Evolutionary conservation across 2,797 vertebrate genomes (phyloP).

Genomic region (Meriones psammophilus): DNA sequence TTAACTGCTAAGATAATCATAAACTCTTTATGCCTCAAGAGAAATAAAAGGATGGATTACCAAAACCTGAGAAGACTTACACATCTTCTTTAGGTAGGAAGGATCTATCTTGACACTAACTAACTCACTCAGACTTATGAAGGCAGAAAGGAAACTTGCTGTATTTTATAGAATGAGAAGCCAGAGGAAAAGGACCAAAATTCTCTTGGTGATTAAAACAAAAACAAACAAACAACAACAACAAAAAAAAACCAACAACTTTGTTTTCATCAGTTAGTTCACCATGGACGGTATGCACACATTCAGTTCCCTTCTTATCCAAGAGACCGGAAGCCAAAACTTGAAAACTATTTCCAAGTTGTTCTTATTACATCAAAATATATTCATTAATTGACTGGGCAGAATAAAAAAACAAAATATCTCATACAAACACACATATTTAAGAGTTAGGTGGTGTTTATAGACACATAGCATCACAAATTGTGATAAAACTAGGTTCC

Average conservation of each 20-base stretch:
- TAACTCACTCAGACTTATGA: neutral
- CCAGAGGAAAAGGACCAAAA: neutral
- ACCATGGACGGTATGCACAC: accelerated
- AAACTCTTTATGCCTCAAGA: neutral
- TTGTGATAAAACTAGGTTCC: neutral
- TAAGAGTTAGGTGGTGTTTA: neutral
- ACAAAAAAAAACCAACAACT: neutral
- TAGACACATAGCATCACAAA: neutral
- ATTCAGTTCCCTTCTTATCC: neutral
- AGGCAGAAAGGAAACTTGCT: too few relatives aligned
- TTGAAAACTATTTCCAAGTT: neutral
- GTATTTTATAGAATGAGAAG: neutral
- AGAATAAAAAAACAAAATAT: neutral
- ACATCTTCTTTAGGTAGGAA: neutral
- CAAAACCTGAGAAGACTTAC: neutral
- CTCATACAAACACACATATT: neutral
- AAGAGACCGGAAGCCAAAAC: neutral
- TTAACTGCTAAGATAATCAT: constrained; percentile 10
- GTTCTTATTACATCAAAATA: neutral
- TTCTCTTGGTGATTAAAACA: neutral
- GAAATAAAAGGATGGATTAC: neutral
- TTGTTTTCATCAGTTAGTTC: neutral
- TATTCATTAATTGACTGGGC: neutral
- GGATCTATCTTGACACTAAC: neutral
- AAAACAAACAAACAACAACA: too few relatives aligned